Evolutionary conservation across 2,888 invertebrate species (phyloP), one percentile per base, ranked within the genome.

Genomic region (Polymixis flavicincta): DNA sequence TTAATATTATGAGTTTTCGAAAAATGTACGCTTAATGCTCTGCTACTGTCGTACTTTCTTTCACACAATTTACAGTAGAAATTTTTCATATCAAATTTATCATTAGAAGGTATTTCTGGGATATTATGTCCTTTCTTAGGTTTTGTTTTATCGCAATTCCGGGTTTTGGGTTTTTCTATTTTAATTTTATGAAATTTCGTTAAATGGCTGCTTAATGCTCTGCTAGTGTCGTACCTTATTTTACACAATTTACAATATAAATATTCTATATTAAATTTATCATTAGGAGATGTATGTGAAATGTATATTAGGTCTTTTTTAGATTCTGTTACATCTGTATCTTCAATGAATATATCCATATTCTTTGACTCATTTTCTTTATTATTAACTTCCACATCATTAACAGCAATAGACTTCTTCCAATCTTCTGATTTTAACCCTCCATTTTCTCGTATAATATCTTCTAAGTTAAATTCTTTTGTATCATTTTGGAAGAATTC

Each of bases 61-160:
- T 92, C 70, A 75, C 96, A 96, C 75, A 92, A 87, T 76, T 92
- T 92, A 73, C 96, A 96, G 28, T 89, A 85, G 17, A 83, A 85
- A 54, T 91, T 91, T 2, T 91, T 88, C 14, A 94, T 73, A 80
- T 94, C 92, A 71, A 90, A 93, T 76, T 88, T 89, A 9, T 85
- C 71, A 67, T 57, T 25, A 25, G 42, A 19, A 28, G 52, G 13
- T 69, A 50, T 52, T 48, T 63, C 76, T 9, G 22, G 45, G n/a
- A 59, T n/a, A 5, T 76, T 14, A n/a, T 4, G 14, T 52, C 45
- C 59, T 1, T n/a, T 13, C 22, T 25, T 28, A 25, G 14, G 37
- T n/a, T 74, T 57, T 52, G 3, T 60, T 45, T 32, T 74, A 9
- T 52, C 60, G 6, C 1, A 0, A 4, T 63, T 80, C 61, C 60